A percentile compares a stretch with the other conserved stretches of the same genome.
phyloP scores from a whole-genome alignment of 2,113 vertebrate genomes.

The Pseudopodoces humilis region DNA sequence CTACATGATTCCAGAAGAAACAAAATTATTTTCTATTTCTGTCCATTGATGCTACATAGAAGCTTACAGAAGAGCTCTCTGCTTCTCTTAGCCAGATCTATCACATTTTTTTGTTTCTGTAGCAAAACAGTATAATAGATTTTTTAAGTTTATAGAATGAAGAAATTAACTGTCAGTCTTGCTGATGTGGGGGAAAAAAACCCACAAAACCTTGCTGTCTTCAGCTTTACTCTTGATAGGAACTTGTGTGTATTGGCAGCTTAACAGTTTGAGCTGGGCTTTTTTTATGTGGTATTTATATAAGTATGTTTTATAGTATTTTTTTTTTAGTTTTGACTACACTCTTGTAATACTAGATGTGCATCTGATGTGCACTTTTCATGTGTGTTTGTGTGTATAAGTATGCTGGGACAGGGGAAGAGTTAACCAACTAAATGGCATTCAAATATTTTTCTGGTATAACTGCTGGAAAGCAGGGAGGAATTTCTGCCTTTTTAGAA shows the following conservation, averaged over 20 bases:
- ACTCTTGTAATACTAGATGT: not conserved
- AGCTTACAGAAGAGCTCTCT: not conserved
- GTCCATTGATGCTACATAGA: not conserved
- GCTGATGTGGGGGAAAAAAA: not conserved
- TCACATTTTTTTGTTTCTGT: not conserved
- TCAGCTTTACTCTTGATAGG: not conserved
- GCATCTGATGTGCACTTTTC: not conserved
- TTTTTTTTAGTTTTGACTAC: not conserved
- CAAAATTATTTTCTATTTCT: not conserved
- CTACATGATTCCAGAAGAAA: not conserved
- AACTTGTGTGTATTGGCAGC: not conserved
- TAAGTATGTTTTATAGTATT: not conserved
- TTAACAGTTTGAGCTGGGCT: not conserved
- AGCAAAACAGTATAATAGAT: not conserved
- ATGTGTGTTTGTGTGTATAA: not conserved
- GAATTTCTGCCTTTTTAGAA: not conserved
- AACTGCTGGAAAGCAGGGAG: not conserved
- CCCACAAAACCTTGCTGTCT: not conserved
- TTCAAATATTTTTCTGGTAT: not conserved
- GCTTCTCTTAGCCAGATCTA: not conserved
- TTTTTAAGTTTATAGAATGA: not conserved
- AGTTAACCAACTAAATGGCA: not conserved
- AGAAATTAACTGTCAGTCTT: not conserved
- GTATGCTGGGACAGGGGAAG: not conserved
- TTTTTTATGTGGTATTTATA: not conserved